These are phyloP conservation scores for Colaptes auratus DNA, from an alignment of 2,113 vertebrate species.

Conservation along the genomic window DNA sequence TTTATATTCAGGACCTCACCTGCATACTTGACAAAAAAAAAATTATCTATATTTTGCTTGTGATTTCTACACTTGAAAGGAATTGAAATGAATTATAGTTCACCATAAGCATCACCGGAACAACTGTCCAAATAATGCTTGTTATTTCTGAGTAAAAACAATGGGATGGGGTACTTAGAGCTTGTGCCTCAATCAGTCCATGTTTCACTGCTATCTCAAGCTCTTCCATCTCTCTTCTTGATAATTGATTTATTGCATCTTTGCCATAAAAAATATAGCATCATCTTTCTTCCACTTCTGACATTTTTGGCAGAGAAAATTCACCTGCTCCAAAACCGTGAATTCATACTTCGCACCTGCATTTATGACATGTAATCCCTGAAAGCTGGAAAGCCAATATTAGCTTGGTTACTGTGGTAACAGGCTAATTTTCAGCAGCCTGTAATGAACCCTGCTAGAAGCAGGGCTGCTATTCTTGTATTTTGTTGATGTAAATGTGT, in stretches of 20 bases:
- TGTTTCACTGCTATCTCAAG: background rate
- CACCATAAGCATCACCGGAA: background rate
- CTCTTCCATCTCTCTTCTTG: background rate
- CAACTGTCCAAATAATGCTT: background rate
- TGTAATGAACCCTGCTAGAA: constrained; percentile 47
- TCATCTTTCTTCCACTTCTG: background rate
- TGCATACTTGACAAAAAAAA: background rate
- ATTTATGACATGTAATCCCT: constrained; percentile 48
- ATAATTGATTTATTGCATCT: background rate
- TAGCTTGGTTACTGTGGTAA: constrained; percentile 68
- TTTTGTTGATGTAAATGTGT: constrained; percentile 56
- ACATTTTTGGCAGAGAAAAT: background rate
- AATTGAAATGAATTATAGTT: background rate
- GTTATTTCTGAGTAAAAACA: background rate
- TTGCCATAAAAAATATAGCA: background rate
- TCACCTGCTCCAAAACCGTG: background rate
- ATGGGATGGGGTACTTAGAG: background rate
- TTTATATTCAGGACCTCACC: background rate
- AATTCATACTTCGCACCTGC: constrained; percentile 32
- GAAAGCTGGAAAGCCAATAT: constrained; percentile 48
- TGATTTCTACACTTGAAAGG: background rate
- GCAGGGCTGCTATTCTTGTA: constrained; percentile 53
- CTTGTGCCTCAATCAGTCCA: background rate
- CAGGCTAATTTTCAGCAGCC: constrained; percentile 59
- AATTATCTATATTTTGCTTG: background rate